These are phyloP conservation scores for Drosophila algonquin DNA, from an alignment of 2,888 invertebrate genomes.

Conservation along the genomic window DNA sequence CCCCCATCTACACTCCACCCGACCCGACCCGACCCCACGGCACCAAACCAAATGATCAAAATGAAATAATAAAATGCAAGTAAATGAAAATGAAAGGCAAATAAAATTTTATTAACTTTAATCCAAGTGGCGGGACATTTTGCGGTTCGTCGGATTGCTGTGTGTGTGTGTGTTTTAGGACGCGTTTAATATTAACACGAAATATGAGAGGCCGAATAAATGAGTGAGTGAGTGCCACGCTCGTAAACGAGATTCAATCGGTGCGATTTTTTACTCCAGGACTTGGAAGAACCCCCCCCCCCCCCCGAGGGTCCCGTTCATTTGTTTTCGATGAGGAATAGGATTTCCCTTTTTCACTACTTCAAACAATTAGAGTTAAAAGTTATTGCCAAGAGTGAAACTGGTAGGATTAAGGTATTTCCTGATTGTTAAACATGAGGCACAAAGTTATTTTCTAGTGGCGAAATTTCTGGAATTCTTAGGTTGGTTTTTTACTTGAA, in stretches of 20 bases:
- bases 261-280: neutral
- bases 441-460: too few species aligned
- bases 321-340: neutral
- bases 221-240: neutral
- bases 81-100: constrained; percentile 75
- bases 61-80: constrained; percentile 74
- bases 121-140: constrained; percentile 7
- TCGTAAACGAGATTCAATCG: constrained; percentile 11
- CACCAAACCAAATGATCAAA: constrained; percentile 48
- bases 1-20: neutral
- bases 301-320: too few species aligned
- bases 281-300: too few species aligned
- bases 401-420: neutral
- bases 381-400: too few species aligned
- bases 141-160: constrained; percentile 14
- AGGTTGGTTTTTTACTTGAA: neutral
- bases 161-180: constrained; percentile 46
- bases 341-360: neutral
- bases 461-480: neutral
- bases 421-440: too few species aligned
- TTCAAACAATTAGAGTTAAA: neutral
- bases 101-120: constrained; percentile 74
- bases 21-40: neutral
- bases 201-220: constrained; percentile 25
- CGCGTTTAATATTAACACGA: constrained; percentile 74